Base-by-base conservation (phyloP, 2,797 vertebrate species). In the Lacerta viridis region DNA sequence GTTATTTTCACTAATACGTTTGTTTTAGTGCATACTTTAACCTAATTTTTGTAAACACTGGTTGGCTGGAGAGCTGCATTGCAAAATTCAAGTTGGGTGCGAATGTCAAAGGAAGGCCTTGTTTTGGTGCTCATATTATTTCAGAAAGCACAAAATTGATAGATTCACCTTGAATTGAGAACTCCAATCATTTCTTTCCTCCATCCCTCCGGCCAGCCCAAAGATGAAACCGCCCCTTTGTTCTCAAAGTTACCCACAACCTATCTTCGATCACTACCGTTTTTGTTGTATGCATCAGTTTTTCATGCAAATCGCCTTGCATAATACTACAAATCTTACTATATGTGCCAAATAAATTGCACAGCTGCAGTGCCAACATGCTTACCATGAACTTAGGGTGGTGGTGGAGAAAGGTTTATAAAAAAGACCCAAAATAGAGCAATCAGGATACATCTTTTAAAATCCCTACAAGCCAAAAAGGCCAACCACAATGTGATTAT, bases 401-500 rank as follows among this genome's bases (percentile, higher is more conserved):
- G 20, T 6, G 5, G 36, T 17, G 50, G 15, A 4, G 39, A 64
- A 25, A 71, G 41, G 7, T 81, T 9, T 75, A 55, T 83, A 88
- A 75, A 84, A 84, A 94, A 94, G 94, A 88, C 84, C 79, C 91
- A 92, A 91, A 50, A 90, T 87, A 97, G 89, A 69, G 82, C 84
- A 92, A 94, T 94, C 83, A 94, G 91, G 86, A 95, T 43, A 95
- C 36, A 96, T 93, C 93, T 87, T 89, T 88, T 3, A 17, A 87
- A 92, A 94, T 94, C 91, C 94, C 94, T 94, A 91, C 86, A 96
- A 95, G 55, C 95, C 93, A 87, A 96, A 97, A 96, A 96, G 95
- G 90, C 93, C 94, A 95, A 93, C 77, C 86, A 86, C 89, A 89
- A 82, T 88, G 92, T 97, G 96, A 97, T 97, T 98, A 95, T 96